phyloP scores from a whole-genome alignment of 2,888 invertebrate genomes.

The Xanthorhoe designata region DNA sequence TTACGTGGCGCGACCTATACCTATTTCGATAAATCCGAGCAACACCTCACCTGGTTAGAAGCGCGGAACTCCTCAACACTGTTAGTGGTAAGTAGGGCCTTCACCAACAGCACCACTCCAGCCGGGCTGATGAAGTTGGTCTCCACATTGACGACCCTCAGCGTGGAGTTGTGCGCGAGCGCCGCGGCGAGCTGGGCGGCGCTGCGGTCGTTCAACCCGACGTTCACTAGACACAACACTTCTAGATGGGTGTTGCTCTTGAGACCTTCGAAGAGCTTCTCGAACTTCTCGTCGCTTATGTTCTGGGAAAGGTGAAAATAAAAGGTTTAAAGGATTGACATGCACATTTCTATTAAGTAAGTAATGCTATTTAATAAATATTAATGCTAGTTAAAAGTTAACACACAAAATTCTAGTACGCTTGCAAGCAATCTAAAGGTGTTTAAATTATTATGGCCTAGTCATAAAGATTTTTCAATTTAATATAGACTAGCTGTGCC shows the following conservation, averaged over 20 bases:
- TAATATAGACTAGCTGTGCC: too few relatives aligned
- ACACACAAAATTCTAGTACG: too few relatives aligned
- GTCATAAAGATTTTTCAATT: too few relatives aligned
- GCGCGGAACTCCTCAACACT: constrained; percentile 97
- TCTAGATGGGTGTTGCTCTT: constrained; percentile 96
- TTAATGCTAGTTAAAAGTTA: too few relatives aligned
- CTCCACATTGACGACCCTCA: constrained; percentile 96
- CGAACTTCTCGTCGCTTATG: constrained; percentile 98
- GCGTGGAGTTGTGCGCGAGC: constrained; percentile 91
- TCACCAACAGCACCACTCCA: constrained; percentile 93
- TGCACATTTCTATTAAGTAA: too few relatives aligned
- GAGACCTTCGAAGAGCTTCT: constrained; percentile 94
- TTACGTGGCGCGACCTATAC: too few relatives aligned
- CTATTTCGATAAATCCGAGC: too few relatives aligned
- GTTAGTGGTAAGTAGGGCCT: constrained; percentile 93
- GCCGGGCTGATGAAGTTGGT: constrained; percentile 98
- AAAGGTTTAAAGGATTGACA: background rate
- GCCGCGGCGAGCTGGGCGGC: constrained; percentile 93
- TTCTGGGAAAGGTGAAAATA: constrained; percentile 87
- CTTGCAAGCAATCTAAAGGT: too few relatives aligned
- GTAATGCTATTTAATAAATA: too few relatives aligned
- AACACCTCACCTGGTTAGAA: constrained; percentile 86
- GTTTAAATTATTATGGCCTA: too few relatives aligned
- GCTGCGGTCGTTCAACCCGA: constrained; percentile 95
- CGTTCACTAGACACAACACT: constrained; percentile 96